Percentiles rank a stretch among this genome's conserved stretches.
These are phyloP conservation scores for Menidia beryllina DNA, from an alignment of 2,113 vertebrate species.

Conservation along the genomic window DNA sequence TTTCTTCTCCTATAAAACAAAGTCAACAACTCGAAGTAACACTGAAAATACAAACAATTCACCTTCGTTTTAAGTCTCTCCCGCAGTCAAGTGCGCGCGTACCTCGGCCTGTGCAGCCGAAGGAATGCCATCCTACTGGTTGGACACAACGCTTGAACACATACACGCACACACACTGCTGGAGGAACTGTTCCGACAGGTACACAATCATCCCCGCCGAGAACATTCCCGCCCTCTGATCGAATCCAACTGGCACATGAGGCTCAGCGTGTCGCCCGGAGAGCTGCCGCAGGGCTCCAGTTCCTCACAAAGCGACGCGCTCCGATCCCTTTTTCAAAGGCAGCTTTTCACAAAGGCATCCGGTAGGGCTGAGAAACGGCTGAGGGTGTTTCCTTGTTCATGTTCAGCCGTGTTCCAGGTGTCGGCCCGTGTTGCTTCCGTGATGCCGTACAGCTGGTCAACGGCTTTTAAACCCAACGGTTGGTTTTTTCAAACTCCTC, in stretches of 20 bases:
- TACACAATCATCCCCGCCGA: conserved; percentile 33
- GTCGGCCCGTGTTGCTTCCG: neutral
- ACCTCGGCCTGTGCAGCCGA: conserved; percentile 9
- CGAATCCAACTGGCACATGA: neutral
- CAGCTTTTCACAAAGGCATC: conserved; percentile 21
- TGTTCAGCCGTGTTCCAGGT: conserved; percentile 16
- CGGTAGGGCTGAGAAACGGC: conserved; percentile 5
- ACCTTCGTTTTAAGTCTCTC: neutral
- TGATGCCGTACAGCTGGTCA: neutral
- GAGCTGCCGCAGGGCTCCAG: too few species aligned
- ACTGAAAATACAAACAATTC: conserved; percentile 20
- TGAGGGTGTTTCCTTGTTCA: conserved; percentile 9
- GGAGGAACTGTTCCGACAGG: neutral
- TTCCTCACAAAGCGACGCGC: neutral
- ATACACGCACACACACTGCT: conserved; percentile 12
- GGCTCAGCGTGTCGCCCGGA: too few species aligned
- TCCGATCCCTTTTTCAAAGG: conserved; percentile 29
- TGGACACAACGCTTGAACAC: conserved; percentile 9
- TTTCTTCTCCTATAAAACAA: neutral
- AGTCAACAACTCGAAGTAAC: conserved; percentile 16
- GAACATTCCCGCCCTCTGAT: conserved; percentile 1
- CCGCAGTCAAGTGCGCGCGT: neutral
- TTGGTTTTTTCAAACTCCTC: neutral
- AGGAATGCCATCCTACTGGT: conserved; percentile 72
- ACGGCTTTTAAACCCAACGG: neutral